Conservation (phyloP, 2,888 invertebrate genomes). For the Frankliniella fusca region DNA sequence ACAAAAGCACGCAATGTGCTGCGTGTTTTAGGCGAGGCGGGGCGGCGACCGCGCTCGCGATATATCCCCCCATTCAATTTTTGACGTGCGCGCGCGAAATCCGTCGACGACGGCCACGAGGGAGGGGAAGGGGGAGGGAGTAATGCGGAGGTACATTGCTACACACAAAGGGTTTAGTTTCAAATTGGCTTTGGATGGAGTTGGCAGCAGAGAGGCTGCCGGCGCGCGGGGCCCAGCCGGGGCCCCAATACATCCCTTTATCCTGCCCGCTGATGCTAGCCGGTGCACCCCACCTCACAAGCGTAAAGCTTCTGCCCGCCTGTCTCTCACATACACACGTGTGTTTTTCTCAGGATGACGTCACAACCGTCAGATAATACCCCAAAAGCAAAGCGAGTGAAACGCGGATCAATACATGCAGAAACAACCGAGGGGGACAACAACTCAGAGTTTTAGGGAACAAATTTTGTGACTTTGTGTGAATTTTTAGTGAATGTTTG, state of each 20-base stretch:
- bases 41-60: background rate
- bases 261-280: no score
- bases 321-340: background rate
- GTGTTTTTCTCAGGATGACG: background rate
- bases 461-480: no score
- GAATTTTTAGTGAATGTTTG: no score
- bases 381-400: no score
- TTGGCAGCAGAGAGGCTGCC: background rate
- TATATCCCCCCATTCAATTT: no score
- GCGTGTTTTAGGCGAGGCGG: background rate
- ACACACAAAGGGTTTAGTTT: slow-evolving; percentile 18
- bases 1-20: no score
- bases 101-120: background rate
- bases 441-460: no score
- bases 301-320: background rate
- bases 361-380: background rate
- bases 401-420: no score
- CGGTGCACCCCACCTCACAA: no score
- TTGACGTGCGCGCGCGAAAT: background rate
- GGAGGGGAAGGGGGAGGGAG: background rate
- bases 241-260: background rate
- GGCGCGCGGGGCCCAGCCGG: background rate
- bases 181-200: slow-evolving; percentile 22
- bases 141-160: background rate
- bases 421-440: no score